Evolutionary conservation across 2,113 vertebrate genomes (phyloP).

Genomic region (Oxyura jamaicensis): DNA sequence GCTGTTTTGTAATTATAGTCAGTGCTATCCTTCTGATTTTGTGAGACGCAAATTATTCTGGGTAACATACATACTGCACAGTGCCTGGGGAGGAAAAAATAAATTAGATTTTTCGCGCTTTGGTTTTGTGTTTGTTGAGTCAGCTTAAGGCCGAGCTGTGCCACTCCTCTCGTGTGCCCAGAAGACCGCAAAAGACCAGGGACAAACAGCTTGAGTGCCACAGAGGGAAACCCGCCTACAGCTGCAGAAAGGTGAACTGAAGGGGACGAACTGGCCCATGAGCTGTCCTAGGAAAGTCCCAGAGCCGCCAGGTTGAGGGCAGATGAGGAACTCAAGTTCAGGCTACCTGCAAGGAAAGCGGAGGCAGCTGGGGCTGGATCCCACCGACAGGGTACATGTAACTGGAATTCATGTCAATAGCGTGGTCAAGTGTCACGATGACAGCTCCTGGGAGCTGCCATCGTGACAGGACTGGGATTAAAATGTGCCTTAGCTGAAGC

Average conservation of each 20-base stretch:
- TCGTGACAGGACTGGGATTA: not conserved
- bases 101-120: not conserved
- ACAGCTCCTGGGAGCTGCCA: not conserved
- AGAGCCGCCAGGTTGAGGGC: not conserved
- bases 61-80: not conserved
- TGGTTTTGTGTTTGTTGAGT: not conserved
- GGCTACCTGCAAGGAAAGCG: not conserved
- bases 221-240: not conserved
- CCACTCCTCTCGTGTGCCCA: not conserved
- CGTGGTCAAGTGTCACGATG: not conserved
- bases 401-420: not conserved
- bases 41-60: not conserved
- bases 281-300: not conserved
- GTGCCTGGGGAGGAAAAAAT: not conserved
- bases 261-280: not conserved
- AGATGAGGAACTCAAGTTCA: not conserved
- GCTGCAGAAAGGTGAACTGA: not conserved
- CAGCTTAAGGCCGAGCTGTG: not conserved
- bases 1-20: not conserved
- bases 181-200: not conserved
- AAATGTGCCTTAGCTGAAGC: not conserved
- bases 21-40: not conserved
- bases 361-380: not conserved
- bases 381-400: not conserved
- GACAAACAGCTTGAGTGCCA: not conserved